phyloP scores from a whole-genome alignment of 2,888 invertebrate species.

The Ectobius pallidus region DNA sequence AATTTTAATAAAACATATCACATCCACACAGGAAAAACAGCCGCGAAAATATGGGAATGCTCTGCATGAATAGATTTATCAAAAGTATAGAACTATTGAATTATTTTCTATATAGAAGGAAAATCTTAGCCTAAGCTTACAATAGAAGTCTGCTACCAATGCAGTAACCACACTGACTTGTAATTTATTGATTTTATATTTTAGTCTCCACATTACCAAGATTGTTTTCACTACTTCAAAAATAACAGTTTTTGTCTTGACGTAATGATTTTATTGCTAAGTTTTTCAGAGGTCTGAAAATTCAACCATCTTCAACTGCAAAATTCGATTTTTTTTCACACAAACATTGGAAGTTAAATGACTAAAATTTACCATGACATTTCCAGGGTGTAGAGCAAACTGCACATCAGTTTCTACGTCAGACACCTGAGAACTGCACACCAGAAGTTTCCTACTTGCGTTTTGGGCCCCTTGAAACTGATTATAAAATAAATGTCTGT shows the following conservation, averaged over 20 bases:
- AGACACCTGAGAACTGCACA: no score
- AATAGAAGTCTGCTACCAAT: not conserved
- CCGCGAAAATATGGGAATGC: constrained; percentile 12
- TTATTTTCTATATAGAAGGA: not conserved
- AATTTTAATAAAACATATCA: constrained; percentile 27
- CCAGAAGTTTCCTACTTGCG: no score
- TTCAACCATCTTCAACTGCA: no score
- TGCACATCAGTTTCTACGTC: no score
- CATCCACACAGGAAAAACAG: constrained; percentile 29
- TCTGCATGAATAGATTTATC: constrained; percentile 25
- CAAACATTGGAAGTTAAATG: no score
- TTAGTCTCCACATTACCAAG: no score
- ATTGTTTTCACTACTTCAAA: not conserved
- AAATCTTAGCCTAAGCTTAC: not conserved
- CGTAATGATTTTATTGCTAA: not conserved
- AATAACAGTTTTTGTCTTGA: not conserved
- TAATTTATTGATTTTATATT: no score
- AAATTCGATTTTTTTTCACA: no score
- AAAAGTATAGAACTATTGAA: constrained; percentile 24
- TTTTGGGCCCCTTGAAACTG: no score
- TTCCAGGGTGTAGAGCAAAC: no score
- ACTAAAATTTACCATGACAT: no score
- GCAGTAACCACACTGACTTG: not conserved
- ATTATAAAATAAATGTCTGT: no score
- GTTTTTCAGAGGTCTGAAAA: not conserved